phyloP scores from a whole-genome alignment of 2,797 vertebrate species.

The Zenarchopterus dispar region DNA sequence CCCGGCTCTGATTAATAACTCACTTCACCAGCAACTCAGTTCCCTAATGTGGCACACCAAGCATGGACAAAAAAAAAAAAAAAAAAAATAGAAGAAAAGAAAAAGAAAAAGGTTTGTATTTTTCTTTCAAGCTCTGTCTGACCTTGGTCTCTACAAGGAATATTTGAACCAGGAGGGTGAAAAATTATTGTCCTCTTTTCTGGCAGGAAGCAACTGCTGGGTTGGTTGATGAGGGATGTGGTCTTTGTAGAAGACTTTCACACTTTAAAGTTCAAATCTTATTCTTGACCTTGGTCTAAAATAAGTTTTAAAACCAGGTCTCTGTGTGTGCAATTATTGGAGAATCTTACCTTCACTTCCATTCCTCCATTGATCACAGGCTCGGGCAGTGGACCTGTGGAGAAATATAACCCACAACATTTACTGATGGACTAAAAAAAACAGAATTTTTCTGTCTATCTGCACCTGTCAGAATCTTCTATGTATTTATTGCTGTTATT shows the following conservation, averaged over 20 bases:
- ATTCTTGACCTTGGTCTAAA: conserved; percentile 24
- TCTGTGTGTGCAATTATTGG: neutral
- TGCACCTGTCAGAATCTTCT: no score
- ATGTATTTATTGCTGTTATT: no score
- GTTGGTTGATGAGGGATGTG: conserved; percentile 28
- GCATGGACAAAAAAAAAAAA: conserved; percentile 16
- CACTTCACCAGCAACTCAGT: conserved; percentile 7
- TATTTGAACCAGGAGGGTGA: conserved; percentile 16
- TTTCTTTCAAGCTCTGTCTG: conserved; percentile 3
- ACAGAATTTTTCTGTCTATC: no score
- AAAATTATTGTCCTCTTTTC: conserved; percentile 31
- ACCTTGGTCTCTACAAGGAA: conserved; percentile 20
- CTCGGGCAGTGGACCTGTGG: conserved; percentile 89
- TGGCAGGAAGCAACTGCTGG: conserved; percentile 35
- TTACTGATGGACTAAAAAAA: conserved; percentile 6
- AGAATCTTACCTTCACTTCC: conserved; percentile 88
- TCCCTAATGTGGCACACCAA: conserved; percentile 24
- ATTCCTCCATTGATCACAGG: conserved; percentile 87
- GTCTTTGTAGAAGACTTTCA: conserved; percentile 23
- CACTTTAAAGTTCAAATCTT: conserved; percentile 26
- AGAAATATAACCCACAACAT: conserved; percentile 25
- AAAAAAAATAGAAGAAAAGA: neutral
- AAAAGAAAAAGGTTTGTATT: neutral
- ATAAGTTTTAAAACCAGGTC: conserved; percentile 14
- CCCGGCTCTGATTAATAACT: conserved; percentile 55